Conservation (phyloP, 2,113 vertebrate species). For the Sciurus niger region DNA sequence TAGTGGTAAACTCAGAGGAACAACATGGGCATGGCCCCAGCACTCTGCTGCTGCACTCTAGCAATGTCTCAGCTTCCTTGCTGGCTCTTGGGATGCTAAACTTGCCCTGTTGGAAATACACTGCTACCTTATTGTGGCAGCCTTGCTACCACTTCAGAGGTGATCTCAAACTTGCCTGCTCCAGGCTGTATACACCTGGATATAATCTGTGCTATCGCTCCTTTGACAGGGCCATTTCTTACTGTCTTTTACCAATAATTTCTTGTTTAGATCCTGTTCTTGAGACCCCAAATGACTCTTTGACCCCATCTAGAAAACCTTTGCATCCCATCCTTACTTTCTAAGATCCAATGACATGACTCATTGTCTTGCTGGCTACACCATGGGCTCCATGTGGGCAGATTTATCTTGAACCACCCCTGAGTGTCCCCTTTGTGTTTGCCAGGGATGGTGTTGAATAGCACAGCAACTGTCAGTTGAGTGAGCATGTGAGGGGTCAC, state of each 20-base stretch:
- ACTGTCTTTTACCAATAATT: not conserved
- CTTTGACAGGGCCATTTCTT: not conserved
- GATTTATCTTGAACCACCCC: not conserved
- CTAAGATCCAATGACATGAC: not conserved
- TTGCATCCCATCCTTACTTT: not conserved
- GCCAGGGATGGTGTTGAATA: not conserved
- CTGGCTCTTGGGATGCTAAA: not conserved
- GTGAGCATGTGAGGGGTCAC: too few relatives aligned
- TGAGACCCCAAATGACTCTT: not conserved
- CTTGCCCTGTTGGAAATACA: accelerated
- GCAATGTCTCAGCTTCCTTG: not conserved
- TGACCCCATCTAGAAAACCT: not conserved
- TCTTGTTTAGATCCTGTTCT: not conserved
- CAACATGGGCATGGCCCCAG: not conserved
- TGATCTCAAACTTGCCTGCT: not conserved
- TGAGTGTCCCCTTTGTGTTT: not conserved
- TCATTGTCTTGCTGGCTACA: not conserved
- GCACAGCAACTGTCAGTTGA: too few relatives aligned
- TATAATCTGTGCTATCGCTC: not conserved
- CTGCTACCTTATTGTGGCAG: not conserved
- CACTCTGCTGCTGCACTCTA: accelerated
- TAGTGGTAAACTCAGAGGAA: not conserved
- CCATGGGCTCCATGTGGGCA: accelerated
- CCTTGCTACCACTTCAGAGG: not conserved
- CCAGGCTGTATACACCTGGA: not conserved